These are phyloP conservation scores for Clarias batrachus DNA, from an alignment of 2,113 vertebrate species.

Conservation along the genomic window DNA sequence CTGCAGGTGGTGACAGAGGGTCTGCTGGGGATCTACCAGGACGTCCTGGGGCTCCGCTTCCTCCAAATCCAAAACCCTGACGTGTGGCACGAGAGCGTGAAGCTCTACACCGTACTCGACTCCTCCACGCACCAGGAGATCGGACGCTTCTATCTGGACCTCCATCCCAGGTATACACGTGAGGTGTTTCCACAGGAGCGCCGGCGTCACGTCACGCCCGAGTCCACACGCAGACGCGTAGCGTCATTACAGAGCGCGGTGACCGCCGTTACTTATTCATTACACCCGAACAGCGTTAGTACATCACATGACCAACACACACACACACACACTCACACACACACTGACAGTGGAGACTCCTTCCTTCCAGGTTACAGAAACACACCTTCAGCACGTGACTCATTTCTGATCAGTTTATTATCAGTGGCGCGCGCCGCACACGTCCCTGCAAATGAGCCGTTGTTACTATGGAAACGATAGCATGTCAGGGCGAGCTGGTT, in stretches of 20 bases:
- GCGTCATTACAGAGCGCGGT: no score
- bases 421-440: not conserved
- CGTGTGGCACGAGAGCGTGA: slow-evolving; percentile 85
- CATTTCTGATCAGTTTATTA: not conserved
- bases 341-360: not conserved
- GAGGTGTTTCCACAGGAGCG: no score
- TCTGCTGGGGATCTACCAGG: slow-evolving; percentile 87
- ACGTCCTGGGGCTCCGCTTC: slow-evolving; percentile 86
- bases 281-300: no score
- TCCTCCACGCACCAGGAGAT: slow-evolving; percentile 78
- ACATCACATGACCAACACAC: no score
- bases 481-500: not conserved
- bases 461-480: not conserved
- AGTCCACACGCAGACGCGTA: no score
- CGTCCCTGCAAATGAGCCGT: not conserved
- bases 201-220: no score
- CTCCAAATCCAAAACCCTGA: slow-evolving; percentile 73
- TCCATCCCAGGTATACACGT: slow-evolving; percentile 83
- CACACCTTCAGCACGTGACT: not conserved
- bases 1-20: slow-evolving; percentile 86
- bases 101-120: slow-evolving; percentile 82
- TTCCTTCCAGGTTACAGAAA: not conserved
- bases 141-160: slow-evolving; percentile 92
- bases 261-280: no score
- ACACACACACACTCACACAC: no score